A percentile compares a stretch with the other conserved stretches of the same genome.
These are phyloP conservation scores for Lytechinus variegatus DNA, from an alignment of 35 echinoderm and acorn worm genomes.

Conservation along the genomic window DNA sequence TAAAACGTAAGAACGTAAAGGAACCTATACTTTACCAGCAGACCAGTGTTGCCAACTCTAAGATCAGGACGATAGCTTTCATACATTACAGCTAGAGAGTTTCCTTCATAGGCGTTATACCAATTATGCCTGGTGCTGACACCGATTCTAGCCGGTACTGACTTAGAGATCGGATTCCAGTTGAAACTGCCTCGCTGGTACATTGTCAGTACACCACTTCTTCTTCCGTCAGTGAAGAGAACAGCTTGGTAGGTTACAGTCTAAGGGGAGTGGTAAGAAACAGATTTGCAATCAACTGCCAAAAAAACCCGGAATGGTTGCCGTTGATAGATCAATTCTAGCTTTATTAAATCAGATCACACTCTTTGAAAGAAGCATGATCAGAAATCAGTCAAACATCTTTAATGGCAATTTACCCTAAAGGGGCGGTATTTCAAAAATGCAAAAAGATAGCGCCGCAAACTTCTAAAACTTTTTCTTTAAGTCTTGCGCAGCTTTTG, in stretches of 20 bases:
- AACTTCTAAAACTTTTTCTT: no score
- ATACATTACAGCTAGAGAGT: not conserved
- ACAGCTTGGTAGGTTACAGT: not conserved
- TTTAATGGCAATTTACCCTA: no score
- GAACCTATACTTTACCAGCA: not conserved
- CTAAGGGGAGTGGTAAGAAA: not conserved
- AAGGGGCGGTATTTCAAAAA: no score
- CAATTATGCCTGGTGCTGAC: not conserved
- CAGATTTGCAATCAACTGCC: no score
- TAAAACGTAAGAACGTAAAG: no score
- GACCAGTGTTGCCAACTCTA: not conserved
- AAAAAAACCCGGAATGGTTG: no score
- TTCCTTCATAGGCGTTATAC: not conserved
- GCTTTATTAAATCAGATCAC: no score
- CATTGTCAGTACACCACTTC: not conserved
- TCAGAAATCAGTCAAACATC: no score
- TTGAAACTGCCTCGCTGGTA: not conserved
- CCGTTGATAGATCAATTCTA: no score
- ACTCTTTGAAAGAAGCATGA: no score
- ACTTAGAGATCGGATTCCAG: not conserved
- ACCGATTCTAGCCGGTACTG: not conserved
- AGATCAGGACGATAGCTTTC: not conserved
- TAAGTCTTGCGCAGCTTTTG: no score
- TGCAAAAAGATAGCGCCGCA: no score
- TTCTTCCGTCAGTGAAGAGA: not conserved